phyloP scores from a whole-genome alignment of 2,113 vertebrate species.

The Rhegmatorhina hoffmannsi region DNA sequence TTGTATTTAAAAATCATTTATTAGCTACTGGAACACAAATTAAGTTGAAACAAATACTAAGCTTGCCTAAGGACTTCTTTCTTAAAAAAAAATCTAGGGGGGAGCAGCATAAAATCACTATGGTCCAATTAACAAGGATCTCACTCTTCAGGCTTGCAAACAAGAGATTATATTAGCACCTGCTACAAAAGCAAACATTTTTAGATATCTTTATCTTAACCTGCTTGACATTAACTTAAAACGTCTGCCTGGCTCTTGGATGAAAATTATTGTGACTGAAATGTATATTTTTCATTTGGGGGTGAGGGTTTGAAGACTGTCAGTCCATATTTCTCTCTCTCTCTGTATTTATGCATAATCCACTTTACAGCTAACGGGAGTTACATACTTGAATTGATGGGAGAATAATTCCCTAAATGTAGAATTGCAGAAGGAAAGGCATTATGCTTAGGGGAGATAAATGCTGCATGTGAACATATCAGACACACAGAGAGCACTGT shows the following conservation, averaged over 20 bases:
- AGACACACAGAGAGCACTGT: neutral
- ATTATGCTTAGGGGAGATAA: conserved; percentile 27
- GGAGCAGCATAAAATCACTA: conserved; percentile 52
- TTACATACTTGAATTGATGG: neutral
- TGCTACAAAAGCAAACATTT: conserved; percentile 71
- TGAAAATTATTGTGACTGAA: conserved; percentile 49
- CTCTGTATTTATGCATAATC: conserved; percentile 33
- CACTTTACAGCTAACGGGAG: conserved; percentile 25
- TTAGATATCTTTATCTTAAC: conserved; percentile 72
- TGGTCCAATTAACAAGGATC: conserved; percentile 72
- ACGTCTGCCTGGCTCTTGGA: conserved; percentile 12
- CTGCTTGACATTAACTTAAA: conserved; percentile 52
- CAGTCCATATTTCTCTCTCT: conserved; percentile 11
- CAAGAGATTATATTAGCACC: conserved; percentile 63
- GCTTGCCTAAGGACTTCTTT: conserved; percentile 8
- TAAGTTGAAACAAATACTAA: neutral
- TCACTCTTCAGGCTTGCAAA: conserved; percentile 67
- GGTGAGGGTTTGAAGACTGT: neutral
- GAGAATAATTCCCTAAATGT: conserved; percentile 34
- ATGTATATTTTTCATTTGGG: neutral
- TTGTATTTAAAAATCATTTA: neutral
- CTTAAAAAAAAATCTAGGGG: conserved; percentile 1
- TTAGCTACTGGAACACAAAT: neutral
- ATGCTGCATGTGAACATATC: neutral
- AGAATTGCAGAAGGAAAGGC: conserved; percentile 41